Base-by-base conservation (phyloP, 2,113 vertebrate genomes). In the Empidonax traillii region DNA sequence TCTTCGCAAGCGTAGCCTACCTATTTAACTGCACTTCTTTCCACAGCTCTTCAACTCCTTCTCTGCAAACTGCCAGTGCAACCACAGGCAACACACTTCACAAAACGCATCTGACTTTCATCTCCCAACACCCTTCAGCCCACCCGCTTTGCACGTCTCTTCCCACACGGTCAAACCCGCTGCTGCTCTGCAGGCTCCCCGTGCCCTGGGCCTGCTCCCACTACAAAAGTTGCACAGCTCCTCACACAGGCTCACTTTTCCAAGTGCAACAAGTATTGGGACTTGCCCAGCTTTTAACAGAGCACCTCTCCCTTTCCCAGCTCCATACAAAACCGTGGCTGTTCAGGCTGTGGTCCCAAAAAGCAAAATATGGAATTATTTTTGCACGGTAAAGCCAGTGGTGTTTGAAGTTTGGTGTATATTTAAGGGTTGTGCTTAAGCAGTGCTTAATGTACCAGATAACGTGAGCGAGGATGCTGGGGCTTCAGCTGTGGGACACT, bases 81-180 rank as follows among this genome's bases (percentile, higher is more conserved):
- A 59, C 49, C 69, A 53, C 30, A 69, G 59, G 59, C 72, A 88
- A 46, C n/a, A 3, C 31, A 3, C 31, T 35, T 33, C 2, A 55
- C 28, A 14, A 49, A 80, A 63, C 0, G 3, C 53, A 27, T 20
- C 78, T 43, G 76, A 51, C 63, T 78, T 58, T 27, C 15, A 43
- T 10, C 69, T 59, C 86, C 4, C 37, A 18, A 14, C 37, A 37
- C 31, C 37, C 46, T 44, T 5, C 76, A 31, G 46, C 37, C 31
- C 51, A 41, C 51, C 14, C 0, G 0, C 35, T 61, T 31, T 10
- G 61, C 2, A 3, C 0, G 0, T 24, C 55, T 78, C 85, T 96
- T 68, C 87, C 81, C 52, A 23, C 44, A 8, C 0, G 2, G 11
- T 35, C 49, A 31, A 85, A 41, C 25, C 27, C 8, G 0, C 49